Evolutionary conservation across 2,888 invertebrate species (phyloP).

Genomic region (Zonitis immaculata): DNA sequence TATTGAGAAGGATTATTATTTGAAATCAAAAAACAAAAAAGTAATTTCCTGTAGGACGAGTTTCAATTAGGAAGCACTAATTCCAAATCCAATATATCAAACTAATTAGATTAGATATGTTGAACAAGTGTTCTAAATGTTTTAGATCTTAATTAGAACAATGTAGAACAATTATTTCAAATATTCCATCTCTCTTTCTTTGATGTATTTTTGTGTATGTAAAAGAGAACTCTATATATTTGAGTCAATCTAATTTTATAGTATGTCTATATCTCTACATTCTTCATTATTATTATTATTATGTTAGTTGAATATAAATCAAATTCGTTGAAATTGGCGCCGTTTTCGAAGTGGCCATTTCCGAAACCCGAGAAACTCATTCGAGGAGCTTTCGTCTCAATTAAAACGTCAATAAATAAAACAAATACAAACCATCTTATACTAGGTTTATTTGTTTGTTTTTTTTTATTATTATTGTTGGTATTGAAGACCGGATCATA

Average conservation of each 20-base stretch:
- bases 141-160: constrained; percentile 28
- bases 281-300: background rate
- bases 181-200: background rate
- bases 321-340: background rate
- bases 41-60: too few species aligned
- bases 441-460: background rate
- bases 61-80: background rate
- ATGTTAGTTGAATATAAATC: background rate
- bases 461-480: constrained; percentile 22
- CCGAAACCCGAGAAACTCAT: background rate
- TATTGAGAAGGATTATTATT: background rate
- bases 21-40: background rate
- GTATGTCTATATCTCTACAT: background rate
- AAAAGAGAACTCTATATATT: background rate
- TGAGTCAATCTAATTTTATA: background rate
- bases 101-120: background rate
- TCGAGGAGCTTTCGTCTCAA: background rate
- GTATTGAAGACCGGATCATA: constrained; percentile 23
- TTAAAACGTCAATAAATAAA: background rate
- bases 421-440: background rate
- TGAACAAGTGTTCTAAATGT: constrained; percentile 17
- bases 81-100: background rate
- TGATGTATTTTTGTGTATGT: background rate
- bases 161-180: constrained; percentile 25
- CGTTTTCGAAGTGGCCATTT: background rate